phyloP scores from a whole-genome alignment of 2,113 vertebrate genomes.

The Brachypodius melanocephalos region DNA sequence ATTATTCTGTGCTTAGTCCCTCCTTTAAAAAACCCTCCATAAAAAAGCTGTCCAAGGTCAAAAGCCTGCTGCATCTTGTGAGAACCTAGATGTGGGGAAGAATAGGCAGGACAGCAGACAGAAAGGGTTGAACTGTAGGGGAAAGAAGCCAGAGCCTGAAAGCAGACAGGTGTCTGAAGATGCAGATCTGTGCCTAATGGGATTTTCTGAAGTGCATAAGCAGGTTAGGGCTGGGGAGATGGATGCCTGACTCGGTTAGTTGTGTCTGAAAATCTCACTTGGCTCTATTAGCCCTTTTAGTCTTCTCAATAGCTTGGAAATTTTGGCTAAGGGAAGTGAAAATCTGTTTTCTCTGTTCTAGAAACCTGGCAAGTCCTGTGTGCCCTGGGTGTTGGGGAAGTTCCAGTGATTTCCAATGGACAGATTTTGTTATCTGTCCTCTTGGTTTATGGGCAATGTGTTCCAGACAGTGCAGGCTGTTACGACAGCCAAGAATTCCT shows the following conservation, averaged over 20 bases:
- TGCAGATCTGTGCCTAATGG: not conserved
- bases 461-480: not conserved
- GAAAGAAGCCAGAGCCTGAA: not conserved
- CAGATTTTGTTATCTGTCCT: not conserved
- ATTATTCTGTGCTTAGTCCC: not conserved
- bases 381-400: not conserved
- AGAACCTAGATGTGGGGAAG: not conserved
- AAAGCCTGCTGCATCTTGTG: not conserved
- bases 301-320: not conserved
- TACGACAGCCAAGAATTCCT: not conserved
- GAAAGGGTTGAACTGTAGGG: not conserved
- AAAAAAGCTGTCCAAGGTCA: not conserved
- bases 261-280: conserved; percentile 17
- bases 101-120: not conserved
- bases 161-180: not conserved
- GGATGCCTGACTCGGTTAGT: not conserved
- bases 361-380: not conserved
- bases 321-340: not conserved
- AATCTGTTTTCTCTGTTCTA: conserved; percentile 25
- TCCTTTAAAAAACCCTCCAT: not conserved
- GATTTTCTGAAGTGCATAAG: not conserved
- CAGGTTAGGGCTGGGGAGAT: not conserved
- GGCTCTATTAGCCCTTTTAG: not conserved
- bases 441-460: not conserved
- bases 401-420: not conserved